Evolutionary conservation across 2,888 invertebrate genomes (phyloP), one percentile per base, ranked within the genome.

Genomic region (Carterocephalus palaemon): DNA sequence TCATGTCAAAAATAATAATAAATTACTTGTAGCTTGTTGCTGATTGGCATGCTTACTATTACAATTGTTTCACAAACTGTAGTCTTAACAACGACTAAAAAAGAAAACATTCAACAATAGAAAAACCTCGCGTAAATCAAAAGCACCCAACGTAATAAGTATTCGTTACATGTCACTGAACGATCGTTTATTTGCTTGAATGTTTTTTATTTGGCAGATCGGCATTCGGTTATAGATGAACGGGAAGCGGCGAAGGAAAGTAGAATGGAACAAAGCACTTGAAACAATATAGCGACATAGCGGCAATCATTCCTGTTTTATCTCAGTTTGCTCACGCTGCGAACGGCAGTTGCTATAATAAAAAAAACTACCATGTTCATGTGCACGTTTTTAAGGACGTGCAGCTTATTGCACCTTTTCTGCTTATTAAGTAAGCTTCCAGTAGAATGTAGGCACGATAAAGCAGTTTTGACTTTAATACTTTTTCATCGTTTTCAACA

Each of bases 301-400:
- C 77, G 78, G 82, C 83, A 79, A 84, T 84, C 80, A 80, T 80
- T 84, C 73, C 75, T 76, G 77, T 81, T 84, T 84, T 85, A 85
- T 85, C 83, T 76, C 72, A 77, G 82, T 83, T 82, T 81, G 82
- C 70, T 73, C 85, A 84, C 77, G 75, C 76, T 68, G 67, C 63
- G 74, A 69, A 66, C 77, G 80, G 79, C 75, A 79, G 78, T 80
- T 69, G 75, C 66, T 65, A 75, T 72, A 78, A 83, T 84, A 84
- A 83, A 82, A 83, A 82, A 85, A 84, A 81, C 77, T 75, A 75
- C 69, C 68, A 68, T 57, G 51, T 54, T 38, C 42, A 46, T 51
- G 47, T 59, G 58, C 47, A 42, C 51, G 41, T 43, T 33, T 48
- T 36, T 37, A 41, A 29, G 28, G 33, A 36, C 37, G 24, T 15